Evolutionary conservation across 2,113 vertebrate species (phyloP).

Genomic region (Bubo scandiacus): DNA sequence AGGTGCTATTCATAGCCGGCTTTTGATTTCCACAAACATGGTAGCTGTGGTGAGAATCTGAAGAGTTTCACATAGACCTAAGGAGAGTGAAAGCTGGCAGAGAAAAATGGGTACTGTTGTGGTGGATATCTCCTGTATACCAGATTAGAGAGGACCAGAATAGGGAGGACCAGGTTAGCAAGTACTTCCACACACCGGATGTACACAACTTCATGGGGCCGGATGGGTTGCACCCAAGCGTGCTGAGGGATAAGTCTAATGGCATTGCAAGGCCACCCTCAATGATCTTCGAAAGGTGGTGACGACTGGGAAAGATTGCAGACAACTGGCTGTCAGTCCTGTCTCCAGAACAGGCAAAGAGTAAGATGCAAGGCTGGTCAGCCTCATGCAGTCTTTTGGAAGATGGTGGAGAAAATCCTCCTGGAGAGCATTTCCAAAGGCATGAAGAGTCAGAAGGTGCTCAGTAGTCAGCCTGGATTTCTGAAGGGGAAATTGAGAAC

Average conservation of each 20-base stretch:
- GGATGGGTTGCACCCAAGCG: not conserved
- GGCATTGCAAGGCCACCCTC: not conserved
- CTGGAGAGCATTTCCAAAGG: not conserved
- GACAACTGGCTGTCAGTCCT: not conserved
- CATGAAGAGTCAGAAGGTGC: not conserved
- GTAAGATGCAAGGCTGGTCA: not conserved
- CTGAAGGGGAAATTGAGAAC: not conserved
- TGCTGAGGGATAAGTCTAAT: not conserved
- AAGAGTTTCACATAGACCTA: not conserved
- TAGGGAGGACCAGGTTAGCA: not conserved
- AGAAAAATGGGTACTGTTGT: not conserved
- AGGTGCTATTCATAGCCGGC: not conserved
- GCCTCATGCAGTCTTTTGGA: not conserved
- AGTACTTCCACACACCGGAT: not conserved
- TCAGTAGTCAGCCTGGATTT: not conserved
- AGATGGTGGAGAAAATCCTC: not conserved
- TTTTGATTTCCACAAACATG: fast-evolving
- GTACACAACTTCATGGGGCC: not conserved
- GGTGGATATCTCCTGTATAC: not conserved
- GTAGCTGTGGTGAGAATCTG: not conserved
- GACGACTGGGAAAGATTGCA: not conserved
- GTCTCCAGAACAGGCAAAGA: not conserved
- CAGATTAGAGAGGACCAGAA: not conserved
- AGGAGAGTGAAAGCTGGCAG: not conserved
- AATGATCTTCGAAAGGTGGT: not conserved